Percentiles rank a stretch among this genome's conserved stretches.
Conservation (phyloP, 2,888 invertebrate genomes). For the Watsonalla binaria region DNA sequence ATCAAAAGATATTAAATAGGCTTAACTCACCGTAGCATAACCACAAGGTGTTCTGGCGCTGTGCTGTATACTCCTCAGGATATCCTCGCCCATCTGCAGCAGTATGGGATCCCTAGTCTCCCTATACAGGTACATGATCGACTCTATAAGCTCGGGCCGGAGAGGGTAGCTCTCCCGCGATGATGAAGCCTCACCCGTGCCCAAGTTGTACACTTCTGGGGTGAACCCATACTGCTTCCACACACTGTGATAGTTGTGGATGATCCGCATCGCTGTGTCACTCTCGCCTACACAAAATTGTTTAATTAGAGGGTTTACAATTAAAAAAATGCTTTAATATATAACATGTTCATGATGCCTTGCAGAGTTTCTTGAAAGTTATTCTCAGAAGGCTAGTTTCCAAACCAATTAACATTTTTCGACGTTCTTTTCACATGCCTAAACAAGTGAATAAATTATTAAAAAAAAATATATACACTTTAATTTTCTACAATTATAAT, state of each 20-base stretch:
- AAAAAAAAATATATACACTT: too few relatives aligned
- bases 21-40: constrained; percentile 91
- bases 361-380: too few relatives aligned
- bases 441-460: too few relatives aligned
- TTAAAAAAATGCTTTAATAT: not conserved
- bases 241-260: constrained; percentile 97
- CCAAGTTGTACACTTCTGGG: constrained; percentile 98
- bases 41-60: constrained; percentile 96
- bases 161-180: constrained; percentile 95
- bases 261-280: constrained; percentile 92
- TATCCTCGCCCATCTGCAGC: constrained; percentile 95
- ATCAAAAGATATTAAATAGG: too few relatives aligned
- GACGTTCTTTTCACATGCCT: too few relatives aligned
- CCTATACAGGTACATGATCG: constrained; percentile 96
- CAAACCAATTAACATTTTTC: too few relatives aligned
- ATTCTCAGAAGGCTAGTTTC: too few relatives aligned
- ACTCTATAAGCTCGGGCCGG: constrained; percentile 97
- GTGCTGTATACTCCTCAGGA: constrained; percentile 94
- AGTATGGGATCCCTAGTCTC: constrained; percentile 96
- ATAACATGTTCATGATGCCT: too few relatives aligned
- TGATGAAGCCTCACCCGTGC: constrained; percentile 89
- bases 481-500: too few relatives aligned
- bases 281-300: constrained; percentile 83
- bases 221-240: constrained; percentile 98
- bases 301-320: not conserved